Conservation (phyloP, 2,113 vertebrate species). For the Petaurus breviceps region DNA sequence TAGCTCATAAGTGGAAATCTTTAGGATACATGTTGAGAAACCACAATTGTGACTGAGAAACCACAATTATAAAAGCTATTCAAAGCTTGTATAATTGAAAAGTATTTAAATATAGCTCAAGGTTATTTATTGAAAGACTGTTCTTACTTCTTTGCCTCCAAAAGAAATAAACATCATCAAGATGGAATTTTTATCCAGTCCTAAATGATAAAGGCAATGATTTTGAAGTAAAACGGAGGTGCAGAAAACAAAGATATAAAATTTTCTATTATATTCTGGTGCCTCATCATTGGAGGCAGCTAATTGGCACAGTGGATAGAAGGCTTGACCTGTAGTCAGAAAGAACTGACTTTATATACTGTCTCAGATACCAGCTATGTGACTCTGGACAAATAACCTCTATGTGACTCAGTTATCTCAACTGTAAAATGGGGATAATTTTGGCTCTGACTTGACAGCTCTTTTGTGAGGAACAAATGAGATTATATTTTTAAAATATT, state of each 20-base stretch:
- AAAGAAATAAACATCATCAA: background rate
- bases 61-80: background rate
- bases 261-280: background rate
- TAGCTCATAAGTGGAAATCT: background rate
- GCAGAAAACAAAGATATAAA: background rate
- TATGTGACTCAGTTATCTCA: background rate
- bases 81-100: background rate
- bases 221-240: background rate
- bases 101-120: background rate
- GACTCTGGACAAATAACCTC: background rate
- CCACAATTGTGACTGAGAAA: background rate
- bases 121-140: background rate
- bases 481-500: background rate
- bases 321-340: background rate
- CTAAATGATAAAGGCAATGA: background rate
- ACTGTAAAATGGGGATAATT: background rate
- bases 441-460: background rate
- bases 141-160: background rate
- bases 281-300: background rate
- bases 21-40: background rate
- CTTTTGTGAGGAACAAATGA: background rate
- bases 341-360: background rate
- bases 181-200: background rate
- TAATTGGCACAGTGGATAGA: background rate
- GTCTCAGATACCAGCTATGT: background rate